Base-by-base conservation (phyloP, 2,888 invertebrate species). In the Leptinotarsa haldemani region DNA sequence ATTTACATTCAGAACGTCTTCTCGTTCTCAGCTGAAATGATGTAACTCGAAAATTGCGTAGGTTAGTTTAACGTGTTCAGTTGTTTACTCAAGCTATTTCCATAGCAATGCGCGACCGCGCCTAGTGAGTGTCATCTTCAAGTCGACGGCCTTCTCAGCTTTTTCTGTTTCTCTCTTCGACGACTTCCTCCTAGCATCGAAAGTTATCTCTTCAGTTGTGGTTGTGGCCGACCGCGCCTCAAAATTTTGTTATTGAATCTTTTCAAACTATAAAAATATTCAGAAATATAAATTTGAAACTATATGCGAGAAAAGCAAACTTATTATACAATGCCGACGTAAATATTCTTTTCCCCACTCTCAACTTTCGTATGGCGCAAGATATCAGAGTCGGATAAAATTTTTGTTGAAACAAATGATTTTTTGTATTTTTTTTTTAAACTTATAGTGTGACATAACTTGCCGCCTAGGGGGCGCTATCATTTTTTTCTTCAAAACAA, bases 41-140 rank as follows among this genome's bases (percentile, higher is more conserved):
- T 56, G 56, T 56, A 56, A 56, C 56, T 56, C 20, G 56, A 22
- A 56, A 56, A 56, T 56, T 22, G 56, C 56, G 56, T 56, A 56
- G 56, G 56, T 56, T 56, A 56, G 22, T 56, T 56, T 22, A 20
- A 56, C 22, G 22, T 56, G 56, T 56, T 56, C 25, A 66, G 66
- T 53, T 40, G 67, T 65, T 65, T 65, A 22, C 22, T 22, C 56
- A 56, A 56, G 65, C 48, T 65, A 75, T 77, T 74, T 77, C 78
- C 80, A 81, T 78, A 79, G 78, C 77, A 79, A 79, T 78, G 79
- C 75, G 72, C 71, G 79, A 81, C 81, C 81, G 80, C 81, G 78
- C 81, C 81, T 75, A 81, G 67, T 40, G 52, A 53, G 81, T 81
- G 81, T 80, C 81, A 81, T 81, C 81, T 81, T 78, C 78, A 70